A percentile compares a stretch with the other conserved stretches of the same genome.
Evolutionary conservation across 2,113 vertebrate species (phyloP).

Genomic region (Tursiops truncatus): DNA sequence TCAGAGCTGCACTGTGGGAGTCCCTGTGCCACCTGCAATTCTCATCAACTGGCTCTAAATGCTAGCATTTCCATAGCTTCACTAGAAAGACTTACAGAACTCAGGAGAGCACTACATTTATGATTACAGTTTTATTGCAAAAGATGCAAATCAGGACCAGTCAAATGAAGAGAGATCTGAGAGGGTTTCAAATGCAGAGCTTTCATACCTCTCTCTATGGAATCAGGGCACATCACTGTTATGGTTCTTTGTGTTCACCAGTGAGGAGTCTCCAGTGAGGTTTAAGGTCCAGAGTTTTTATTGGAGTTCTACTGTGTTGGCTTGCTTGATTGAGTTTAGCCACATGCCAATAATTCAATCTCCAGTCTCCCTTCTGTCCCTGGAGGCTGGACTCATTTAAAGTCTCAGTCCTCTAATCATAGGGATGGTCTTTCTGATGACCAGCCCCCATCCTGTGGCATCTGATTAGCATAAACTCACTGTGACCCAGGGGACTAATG

Average conservation of each 20-base stretch:
- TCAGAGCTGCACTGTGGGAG: background rate
- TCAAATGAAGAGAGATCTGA: background rate
- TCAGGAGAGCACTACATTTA: background rate
- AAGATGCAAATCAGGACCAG: background rate
- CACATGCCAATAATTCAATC: background rate
- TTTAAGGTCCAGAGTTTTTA: background rate
- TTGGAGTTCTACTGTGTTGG: background rate
- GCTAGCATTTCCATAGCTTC: background rate
- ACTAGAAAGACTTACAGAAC: background rate
- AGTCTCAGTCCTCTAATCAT: background rate
- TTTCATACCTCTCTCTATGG: rapidly evolving
- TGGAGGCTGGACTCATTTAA: background rate
- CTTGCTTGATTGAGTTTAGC: background rate
- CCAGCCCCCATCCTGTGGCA: background rate
- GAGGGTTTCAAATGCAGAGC: background rate
- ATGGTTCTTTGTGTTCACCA: background rate
- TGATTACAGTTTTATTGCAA: background rate
- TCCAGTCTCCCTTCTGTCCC: background rate
- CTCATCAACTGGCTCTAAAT: background rate
- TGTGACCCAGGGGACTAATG: background rate
- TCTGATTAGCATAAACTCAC: background rate
- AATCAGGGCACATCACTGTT: background rate
- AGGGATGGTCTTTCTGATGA: background rate
- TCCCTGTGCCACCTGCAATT: background rate
- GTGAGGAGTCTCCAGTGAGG: background rate